Evolutionary conservation across 1,140 invertebrate species (phyloP).

Genomic region (Varroa destructor): DNA sequence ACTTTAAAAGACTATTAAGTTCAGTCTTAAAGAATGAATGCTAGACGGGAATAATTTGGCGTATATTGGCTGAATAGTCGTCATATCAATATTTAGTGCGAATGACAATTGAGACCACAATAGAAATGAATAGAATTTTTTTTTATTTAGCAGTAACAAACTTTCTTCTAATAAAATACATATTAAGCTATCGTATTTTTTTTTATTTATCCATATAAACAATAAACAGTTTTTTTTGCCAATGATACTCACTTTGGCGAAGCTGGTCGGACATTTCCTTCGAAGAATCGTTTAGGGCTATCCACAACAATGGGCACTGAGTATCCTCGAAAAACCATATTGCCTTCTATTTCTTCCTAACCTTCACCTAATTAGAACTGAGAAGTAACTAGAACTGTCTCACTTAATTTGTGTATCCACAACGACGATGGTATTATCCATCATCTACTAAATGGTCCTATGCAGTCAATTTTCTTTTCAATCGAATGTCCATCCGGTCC

Average conservation of each 20-base stretch:
- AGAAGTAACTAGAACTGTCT: not conserved
- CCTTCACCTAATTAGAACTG: not conserved
- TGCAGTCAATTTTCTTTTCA: not conserved
- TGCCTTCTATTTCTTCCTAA: not conserved
- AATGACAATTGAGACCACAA: too few species aligned
- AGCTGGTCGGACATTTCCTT: not conserved
- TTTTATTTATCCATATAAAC: too few species aligned
- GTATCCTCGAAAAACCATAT: slow-evolving; percentile 13
- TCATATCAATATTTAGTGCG: too few species aligned
- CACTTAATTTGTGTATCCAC: not conserved
- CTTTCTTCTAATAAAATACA: too few species aligned
- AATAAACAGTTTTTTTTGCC: too few species aligned
- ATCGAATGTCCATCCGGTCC: not conserved
- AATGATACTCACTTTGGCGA: slow-evolving; percentile 2
- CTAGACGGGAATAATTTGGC: too few species aligned
- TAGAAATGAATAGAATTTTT: too few species aligned
- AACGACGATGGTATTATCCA: not conserved
- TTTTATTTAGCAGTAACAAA: too few species aligned
- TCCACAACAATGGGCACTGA: slow-evolving; percentile 10
- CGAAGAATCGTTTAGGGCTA: not conserved
- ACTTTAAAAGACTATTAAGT: too few species aligned
- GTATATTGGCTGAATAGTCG: too few species aligned
- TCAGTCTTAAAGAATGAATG: too few species aligned
- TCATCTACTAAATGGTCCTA: not conserved
- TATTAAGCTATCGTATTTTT: too few species aligned